These are phyloP conservation scores for Sycophaga agraensis DNA, from an alignment of 1,140 invertebrate species.

Conservation along the genomic window DNA sequence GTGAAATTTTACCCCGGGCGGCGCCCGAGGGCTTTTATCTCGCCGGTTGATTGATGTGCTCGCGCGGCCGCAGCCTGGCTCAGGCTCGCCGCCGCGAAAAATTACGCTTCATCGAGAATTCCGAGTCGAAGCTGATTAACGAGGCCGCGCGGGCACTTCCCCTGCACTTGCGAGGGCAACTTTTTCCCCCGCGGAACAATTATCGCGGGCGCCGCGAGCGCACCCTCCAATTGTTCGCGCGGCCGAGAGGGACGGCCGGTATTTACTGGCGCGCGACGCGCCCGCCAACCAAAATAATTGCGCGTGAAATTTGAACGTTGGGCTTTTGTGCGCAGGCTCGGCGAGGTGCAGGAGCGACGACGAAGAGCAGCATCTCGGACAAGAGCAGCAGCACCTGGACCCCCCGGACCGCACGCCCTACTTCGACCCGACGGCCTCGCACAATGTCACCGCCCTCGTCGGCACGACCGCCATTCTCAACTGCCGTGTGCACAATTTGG, in stretches of 20 bases:
- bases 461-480: slow-evolving; percentile 77
- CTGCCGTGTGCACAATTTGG: slow-evolving; percentile 77
- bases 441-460: slow-evolving; percentile 77
- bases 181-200: no score
- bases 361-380: slow-evolving; percentile 44
- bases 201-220: neutral
- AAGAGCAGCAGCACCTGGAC: slow-evolving; percentile 46
- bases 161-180: no score
- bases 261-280: neutral
- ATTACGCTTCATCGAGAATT: no score
- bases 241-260: neutral
- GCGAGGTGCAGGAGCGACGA: slow-evolving; percentile 47
- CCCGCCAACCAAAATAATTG: neutral
- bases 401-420: slow-evolving; percentile 66
- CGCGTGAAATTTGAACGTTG: neutral
- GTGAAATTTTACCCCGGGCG: no score
- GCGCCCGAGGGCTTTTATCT: no score
- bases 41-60: no score
- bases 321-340: slow-evolving; percentile 36
- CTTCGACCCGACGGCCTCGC: slow-evolving; percentile 72
- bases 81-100: no score
- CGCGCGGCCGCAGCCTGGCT: no score
- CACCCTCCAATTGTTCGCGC: neutral
- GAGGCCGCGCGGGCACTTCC: no score
- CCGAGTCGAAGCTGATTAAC: no score